Evolutionary conservation across 1,140 invertebrate species (phyloP), one percentile per base, ranked within the genome.

Genomic region (Agrypnia vestita): DNA sequence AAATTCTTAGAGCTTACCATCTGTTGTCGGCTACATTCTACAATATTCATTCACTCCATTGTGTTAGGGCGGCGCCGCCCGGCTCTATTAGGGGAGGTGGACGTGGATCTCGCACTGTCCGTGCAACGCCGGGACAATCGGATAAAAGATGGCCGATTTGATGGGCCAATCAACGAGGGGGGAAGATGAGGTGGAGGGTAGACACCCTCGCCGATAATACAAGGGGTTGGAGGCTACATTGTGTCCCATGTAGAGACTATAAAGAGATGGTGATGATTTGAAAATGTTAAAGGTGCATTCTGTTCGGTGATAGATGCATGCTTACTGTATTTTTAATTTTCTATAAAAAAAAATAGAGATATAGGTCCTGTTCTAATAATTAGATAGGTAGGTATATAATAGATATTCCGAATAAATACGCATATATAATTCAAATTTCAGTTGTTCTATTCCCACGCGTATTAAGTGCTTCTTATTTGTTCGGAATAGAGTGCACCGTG

Each of bases 101-200:
- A 35, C 62, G 35, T 46, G 35, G n/a, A 43, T 67, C 72, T 56
- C 25, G 1, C 25, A 35, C 72, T 62, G 47, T 55, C 46, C 76
- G 53, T 15, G 46, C 74, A 67, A 25, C 21, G 78, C 71, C 35
- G 73, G 21, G 67, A 59, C 75, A 80, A 78, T 83, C 76, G 72
- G 76, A 83, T 83, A 81, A 83, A 83, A 83, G 79, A 83, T 83
- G 82, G 82, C 77, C 82, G 82, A 83, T 83, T 77, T 83, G 82
- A 83, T 83, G 79, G 76, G 76, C 82, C 82, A 83, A 83, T 83
- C 82, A 83, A 47, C 19, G 76, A 72, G 75, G 81, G 81, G 71
- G 25, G 77, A 21, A 12, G 51, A 15, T 61, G 12, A 19, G 46
- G 7, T 7, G 44, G 46, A 47, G 43, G 62, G 47, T 46, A 10